Evolutionary conservation across 1,140 invertebrate species (phyloP), one percentile per base, ranked within the genome.

Genomic region (Macrocentrus cingulum): DNA sequence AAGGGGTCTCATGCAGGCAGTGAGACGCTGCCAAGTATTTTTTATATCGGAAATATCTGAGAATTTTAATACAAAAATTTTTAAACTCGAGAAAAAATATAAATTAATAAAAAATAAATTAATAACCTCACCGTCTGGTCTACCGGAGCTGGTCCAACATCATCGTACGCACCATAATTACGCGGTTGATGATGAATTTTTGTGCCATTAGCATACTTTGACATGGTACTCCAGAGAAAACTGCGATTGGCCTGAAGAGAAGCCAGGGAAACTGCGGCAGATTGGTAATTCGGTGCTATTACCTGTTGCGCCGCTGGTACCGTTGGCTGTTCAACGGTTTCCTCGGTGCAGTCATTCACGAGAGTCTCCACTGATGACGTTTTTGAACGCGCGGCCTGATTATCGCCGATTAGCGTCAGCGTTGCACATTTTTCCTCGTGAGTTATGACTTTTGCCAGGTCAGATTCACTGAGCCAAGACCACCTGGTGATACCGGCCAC

Each of bases 191-290:
- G 16, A 19, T 49, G 36, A n/a, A 16, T 60, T 19, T 49, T 22
- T 20, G 39, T 25, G 8, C 56, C 13, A 20, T 2, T 1, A 6
- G 39, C 18, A 11, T 23, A 15, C 36, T 62, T 55, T 18, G 29
- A 16, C 22, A 53, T 53, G 36, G 42, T 53, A 39, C 64, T 69
- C 76, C 75, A 78, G 13, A 76, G 65, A 60, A 77, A 75, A 63
- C 74, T 76, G 18, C 50, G 57, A 46, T 77, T 77, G 4, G 63
- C 64, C 5, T 23, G 58, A 32, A 61, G 49, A 36, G 37, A 50
- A 0, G 11, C 13, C 16, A 11, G 50, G 29, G 34, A 39, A 20
- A 46, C 53, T 20, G 16, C 11, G 29, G n/a, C 29, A 11, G 39
- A 42, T 42, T 25, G 20, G 13, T 42, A 19, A n/a, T 25, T 42